phyloP scores from a whole-genome alignment of 2,888 invertebrate genomes.

The Lithosia quadra region DNA sequence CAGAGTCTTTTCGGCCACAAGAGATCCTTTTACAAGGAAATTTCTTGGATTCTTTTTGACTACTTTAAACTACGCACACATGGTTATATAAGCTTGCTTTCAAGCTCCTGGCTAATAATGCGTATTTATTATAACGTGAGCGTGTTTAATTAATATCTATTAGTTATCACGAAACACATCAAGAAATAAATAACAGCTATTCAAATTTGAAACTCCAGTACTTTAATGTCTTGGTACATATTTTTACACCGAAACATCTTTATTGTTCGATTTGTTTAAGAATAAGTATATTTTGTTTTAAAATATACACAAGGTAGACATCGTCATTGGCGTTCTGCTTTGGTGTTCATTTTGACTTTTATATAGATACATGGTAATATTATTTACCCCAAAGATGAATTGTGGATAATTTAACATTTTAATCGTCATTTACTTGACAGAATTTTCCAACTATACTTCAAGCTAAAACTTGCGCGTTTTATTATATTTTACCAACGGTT shows the following conservation, averaged over 20 bases:
- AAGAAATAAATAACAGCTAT: not conserved
- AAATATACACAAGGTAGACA: not conserved
- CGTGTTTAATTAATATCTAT: not conserved
- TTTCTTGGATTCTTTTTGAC: not conserved
- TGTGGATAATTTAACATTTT: conserved; percentile 1
- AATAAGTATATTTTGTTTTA: not conserved
- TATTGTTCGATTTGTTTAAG: no score
- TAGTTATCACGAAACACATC: not conserved
- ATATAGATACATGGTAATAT: conserved; percentile 10
- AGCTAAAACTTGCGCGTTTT: conserved; percentile 26
- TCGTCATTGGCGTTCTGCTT: not conserved
- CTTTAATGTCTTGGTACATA: not conserved
- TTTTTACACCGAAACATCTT: not conserved
- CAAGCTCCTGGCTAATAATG: not conserved
- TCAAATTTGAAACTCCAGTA: not conserved
- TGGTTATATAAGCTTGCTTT: not conserved
- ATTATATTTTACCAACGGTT: not conserved
- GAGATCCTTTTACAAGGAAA: not conserved
- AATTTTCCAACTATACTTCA: conserved; percentile 58
- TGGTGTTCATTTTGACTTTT: conserved; percentile 2
- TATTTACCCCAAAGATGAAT: not conserved
- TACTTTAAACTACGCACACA: not conserved
- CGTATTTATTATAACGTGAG: not conserved
- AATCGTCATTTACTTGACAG: conserved; percentile 21
- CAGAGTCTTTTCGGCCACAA: not conserved